Conservation (phyloP, 2,797 vertebrate species). For the Bryconaethiops microstoma region DNA sequence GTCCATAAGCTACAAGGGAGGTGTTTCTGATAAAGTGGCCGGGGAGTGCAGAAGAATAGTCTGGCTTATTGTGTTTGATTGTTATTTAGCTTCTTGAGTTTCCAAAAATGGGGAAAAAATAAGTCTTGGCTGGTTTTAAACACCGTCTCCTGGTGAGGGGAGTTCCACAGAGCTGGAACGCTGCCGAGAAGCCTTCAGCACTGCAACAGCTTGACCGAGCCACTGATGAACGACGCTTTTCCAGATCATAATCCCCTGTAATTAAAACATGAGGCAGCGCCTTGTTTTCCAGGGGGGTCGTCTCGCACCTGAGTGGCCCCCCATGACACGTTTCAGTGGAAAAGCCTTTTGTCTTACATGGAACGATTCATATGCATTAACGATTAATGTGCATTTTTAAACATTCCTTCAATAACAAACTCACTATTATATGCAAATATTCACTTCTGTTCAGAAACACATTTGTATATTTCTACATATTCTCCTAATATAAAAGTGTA, state of each 20-base stretch:
- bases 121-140: neutral
- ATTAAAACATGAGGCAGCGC: constrained; percentile 51
- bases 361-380: neutral
- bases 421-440: too few species aligned
- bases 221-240: constrained; percentile 45
- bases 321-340: constrained; percentile 28
- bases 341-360: neutral
- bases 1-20: too few species aligned
- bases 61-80: neutral
- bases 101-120: neutral
- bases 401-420: too few species aligned
- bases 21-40: neutral
- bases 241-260: constrained; percentile 48
- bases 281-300: constrained; percentile 11
- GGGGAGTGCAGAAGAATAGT: neutral
- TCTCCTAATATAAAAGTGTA: too few species aligned
- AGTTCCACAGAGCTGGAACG: constrained; percentile 37
- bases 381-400: too few species aligned
- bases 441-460: too few species aligned
- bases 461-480: too few species aligned
- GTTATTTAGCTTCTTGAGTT: neutral
- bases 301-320: constrained; percentile 21
- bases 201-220: constrained; percentile 40
- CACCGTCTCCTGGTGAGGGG: constrained; percentile 5
- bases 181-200: constrained; percentile 36